phyloP scores from a whole-genome alignment of 2,113 vertebrate species.

The Carassius gibelio region DNA sequence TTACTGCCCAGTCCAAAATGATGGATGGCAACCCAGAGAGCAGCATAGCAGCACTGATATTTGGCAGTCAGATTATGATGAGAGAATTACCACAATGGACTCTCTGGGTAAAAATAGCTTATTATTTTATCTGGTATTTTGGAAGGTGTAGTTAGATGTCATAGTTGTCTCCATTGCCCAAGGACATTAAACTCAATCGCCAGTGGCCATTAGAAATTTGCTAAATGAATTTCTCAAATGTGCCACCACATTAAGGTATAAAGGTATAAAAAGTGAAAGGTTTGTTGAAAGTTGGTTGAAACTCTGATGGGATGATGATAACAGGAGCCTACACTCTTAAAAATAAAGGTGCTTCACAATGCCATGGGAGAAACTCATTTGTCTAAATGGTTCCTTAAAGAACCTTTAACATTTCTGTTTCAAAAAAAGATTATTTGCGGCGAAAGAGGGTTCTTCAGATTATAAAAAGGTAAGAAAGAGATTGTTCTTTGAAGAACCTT shows the following conservation, averaged over 20 bases:
- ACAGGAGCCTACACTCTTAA: background rate
- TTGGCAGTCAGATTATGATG: slow-evolving; percentile 52
- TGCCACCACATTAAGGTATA: background rate
- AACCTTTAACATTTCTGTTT: too few species aligned
- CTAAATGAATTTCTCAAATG: background rate
- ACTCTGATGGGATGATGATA: background rate
- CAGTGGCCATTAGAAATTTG: background rate
- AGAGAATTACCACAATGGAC: slow-evolving; percentile 46
- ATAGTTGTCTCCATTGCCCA: background rate
- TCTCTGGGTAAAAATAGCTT: slow-evolving; percentile 36
- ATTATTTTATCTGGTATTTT: background rate
- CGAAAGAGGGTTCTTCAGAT: too few species aligned
- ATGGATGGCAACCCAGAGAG: slow-evolving; percentile 52
- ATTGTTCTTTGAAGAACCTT: too few species aligned
- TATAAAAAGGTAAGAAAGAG: too few species aligned
- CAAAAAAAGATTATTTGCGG: too few species aligned
- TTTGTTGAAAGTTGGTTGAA: background rate
- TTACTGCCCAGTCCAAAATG: slow-evolving; percentile 48
- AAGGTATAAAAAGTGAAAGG: too few species aligned
- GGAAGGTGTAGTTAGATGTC: background rate
- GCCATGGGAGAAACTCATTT: too few species aligned
- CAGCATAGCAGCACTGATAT: slow-evolving; percentile 47
- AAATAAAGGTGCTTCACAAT: too few species aligned
- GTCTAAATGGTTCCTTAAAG: too few species aligned
- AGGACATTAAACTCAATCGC: background rate